Evolutionary conservation across 2,113 vertebrate genomes (phyloP).

Genomic region (Alethe diademata): DNA sequence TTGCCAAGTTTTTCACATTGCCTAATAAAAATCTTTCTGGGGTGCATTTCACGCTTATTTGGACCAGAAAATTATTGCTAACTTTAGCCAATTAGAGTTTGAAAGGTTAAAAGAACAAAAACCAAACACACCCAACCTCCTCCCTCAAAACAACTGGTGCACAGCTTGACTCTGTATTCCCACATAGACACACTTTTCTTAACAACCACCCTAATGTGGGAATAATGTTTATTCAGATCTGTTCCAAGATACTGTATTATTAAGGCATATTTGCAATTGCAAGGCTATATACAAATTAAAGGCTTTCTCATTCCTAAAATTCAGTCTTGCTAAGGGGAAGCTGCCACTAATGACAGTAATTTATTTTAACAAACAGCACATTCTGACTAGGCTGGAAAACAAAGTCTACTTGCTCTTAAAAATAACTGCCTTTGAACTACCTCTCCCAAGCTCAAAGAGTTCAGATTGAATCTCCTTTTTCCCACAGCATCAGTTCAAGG

Average conservation of each 20-base stretch:
- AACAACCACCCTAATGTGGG: conserved; percentile 21
- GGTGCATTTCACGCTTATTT: background rate
- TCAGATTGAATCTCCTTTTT: background rate
- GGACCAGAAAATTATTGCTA: background rate
- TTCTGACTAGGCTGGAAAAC: conserved; percentile 30
- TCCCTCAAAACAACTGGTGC: conserved; percentile 3
- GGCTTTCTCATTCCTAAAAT: conserved; percentile 40
- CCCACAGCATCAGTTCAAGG: background rate
- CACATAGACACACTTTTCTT: background rate
- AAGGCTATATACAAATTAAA: conserved; percentile 50
- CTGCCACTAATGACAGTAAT: conserved; percentile 32
- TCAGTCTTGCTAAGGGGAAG: background rate
- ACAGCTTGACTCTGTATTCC: background rate
- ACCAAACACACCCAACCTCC: background rate
- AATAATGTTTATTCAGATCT: conserved; percentile 33
- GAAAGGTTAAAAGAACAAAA: conserved; percentile 12
- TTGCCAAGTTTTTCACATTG: background rate
- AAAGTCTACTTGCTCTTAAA: conserved; percentile 27
- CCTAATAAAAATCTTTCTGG: background rate
- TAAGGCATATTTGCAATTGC: conserved; percentile 28
- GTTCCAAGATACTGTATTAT: conserved; percentile 21
- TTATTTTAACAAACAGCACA: conserved; percentile 23
- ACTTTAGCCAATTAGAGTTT: background rate
- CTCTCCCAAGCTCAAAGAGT: background rate
- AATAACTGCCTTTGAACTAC: conserved; percentile 54